These are phyloP conservation scores for Percina caprodes DNA, from an alignment of 2,113 vertebrate species.

Conservation along the genomic window DNA sequence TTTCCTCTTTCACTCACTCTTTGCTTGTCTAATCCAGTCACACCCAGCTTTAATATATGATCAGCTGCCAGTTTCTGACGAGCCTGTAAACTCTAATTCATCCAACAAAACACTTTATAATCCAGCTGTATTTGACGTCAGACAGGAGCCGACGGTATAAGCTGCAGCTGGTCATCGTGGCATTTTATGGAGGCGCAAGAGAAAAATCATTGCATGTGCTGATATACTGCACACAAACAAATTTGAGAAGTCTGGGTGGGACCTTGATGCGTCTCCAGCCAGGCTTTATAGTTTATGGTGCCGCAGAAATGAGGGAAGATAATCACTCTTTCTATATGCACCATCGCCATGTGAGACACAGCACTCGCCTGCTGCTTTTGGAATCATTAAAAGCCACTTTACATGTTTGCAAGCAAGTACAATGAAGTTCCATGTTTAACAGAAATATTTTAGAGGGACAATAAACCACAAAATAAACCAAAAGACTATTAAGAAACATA, in stretches of 20 bases:
- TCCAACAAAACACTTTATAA: neutral
- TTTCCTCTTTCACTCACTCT: slow-evolving; percentile 25
- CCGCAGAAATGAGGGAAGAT: slow-evolving; percentile 18
- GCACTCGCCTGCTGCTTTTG: neutral
- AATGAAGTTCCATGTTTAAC: neutral
- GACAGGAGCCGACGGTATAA: neutral
- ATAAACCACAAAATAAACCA: neutral
- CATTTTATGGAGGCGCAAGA: slow-evolving; percentile 22
- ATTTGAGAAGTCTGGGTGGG: neutral
- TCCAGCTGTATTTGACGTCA: slow-evolving; percentile 16
- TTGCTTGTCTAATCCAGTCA: neutral
- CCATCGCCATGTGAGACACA: slow-evolving; percentile 2
- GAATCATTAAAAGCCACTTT: slow-evolving; percentile 33
- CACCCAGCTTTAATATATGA: slow-evolving; percentile 18
- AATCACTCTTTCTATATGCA: slow-evolving; percentile 37
- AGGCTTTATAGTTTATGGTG: slow-evolving; percentile 9
- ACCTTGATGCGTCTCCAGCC: slow-evolving; percentile 24
- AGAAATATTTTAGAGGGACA: neutral
- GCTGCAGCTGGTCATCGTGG: neutral
- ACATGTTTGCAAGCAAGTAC: neutral
- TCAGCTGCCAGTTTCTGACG: neutral
- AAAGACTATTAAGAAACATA: neutral
- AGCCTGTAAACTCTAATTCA: slow-evolving; percentile 28
- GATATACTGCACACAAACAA: neutral
- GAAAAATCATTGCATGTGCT: neutral